Evolutionary conservation across 1,140 invertebrate species (phyloP), one percentile per base, ranked within the genome.

Genomic region (Eriosoma lanigerum): DNA sequence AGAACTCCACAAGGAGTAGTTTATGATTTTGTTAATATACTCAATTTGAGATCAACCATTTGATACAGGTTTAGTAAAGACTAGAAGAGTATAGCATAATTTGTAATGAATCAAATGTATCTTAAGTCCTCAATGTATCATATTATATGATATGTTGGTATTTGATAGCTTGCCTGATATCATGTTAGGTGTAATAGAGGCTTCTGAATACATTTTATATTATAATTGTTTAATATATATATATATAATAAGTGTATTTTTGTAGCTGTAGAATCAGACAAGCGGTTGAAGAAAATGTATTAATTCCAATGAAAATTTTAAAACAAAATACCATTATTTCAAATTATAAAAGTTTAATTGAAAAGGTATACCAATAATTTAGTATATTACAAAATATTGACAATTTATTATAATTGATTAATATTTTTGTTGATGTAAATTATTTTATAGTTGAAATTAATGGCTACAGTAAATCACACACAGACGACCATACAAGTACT

Each of bases 401-500:
- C 5, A 24, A 46, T 9, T 68, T 24, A 17, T 68, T 68, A 19
- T 3, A 32, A 38, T 38, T 3, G 19, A 38, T 38, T 38, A 64
- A 32, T 38, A 32, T 64, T 64, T 3, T 21, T n/a, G n/a, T 12
- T 21, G 6, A 12, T 12, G 21, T 21, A 1, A 44, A n/a, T 66
- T 46, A 15, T 48, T 26, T 82, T 82, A 52, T 60, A 96, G 88
- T 87, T 98, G 26, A 94, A 96, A 86, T 86, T 98, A 70, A 98
- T 98, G 92, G 90, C 93, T 38, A 97, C 95, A 1, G 95, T 99
- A 9, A 92, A 98, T 86, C 96, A 99, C 88, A 98, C 97, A 64
- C 98, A 99, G 86, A 94, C 96, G 4, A 98, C 96, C 85, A 94
- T 99, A 84, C 97, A 99, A 85, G 88, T 96, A 58, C 87, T 99